Evolutionary conservation across 2,888 invertebrate species (phyloP), one percentile per base, ranked within the genome.

Genomic region (Microctonus hyperodae): DNA sequence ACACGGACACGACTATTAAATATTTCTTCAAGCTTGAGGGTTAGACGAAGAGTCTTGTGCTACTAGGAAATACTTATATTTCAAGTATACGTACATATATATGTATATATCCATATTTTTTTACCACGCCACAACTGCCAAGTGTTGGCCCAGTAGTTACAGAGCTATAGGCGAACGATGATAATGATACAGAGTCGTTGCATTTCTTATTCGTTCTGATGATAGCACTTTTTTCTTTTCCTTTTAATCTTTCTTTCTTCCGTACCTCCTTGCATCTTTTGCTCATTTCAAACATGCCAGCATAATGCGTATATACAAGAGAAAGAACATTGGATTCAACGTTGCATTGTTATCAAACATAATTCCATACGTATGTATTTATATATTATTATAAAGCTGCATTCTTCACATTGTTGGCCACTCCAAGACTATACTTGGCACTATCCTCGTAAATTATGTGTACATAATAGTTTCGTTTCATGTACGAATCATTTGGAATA

Each of bases 11-110:
- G 69, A 70, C 70, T 72, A 73, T 73, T 73, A 71, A 73, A 72
- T 72, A 73, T 73, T 72, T 71, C 71, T 69, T 69, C 59, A 23
- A 44, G 31, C 31, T 28, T 28, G 44, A 40, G 37, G 40, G 58
- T 23, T 58, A 35, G 37, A 35, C 33, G 37, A 40, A 40, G 40
- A 37, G 37, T 58, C 37, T 35, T 35, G 37, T 48, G 48, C 48
- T 60, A 70, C 72, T 72, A 70, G 70, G 72, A 72, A 72, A 72
- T 72, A 72, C 70, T 72, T 70, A 72, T 68, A 55, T 31, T 33
- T 31, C 28, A 55, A 53, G 25, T 35, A 55, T 53, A 61, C 62
- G 60, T 65, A 60, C 68, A 62, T 70, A 55, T 59, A 33, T 53
- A 25, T 40, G 44, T 63, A 37, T 51, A 65, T 62, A 44, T 28